Percentiles rank a stretch among this genome's conserved stretches.
These are phyloP conservation scores for Diplodus sargus DNA, from an alignment of 2,797 vertebrate species.

Conservation along the genomic window DNA sequence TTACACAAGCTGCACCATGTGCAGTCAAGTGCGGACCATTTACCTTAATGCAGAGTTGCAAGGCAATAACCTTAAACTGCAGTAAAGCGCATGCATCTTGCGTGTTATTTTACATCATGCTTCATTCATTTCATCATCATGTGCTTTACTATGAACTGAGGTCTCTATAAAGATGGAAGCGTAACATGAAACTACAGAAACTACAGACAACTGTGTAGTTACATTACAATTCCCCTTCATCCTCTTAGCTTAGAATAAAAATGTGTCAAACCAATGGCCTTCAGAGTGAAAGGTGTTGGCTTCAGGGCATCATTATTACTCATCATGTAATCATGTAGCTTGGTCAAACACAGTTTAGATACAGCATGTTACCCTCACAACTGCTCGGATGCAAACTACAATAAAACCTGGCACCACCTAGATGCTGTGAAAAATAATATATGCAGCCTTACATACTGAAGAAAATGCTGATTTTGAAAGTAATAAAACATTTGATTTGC, in stretches of 20 bases:
- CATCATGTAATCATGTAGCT: too few species aligned
- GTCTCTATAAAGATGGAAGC: not conserved
- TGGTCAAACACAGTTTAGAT: not conserved
- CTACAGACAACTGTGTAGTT: not conserved
- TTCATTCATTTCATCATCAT: not conserved
- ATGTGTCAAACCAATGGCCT: not conserved
- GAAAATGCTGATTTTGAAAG: not conserved
- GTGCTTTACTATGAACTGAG: not conserved
- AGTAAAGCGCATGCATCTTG: not conserved
- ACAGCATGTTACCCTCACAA: not conserved
- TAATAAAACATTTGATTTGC: not conserved
- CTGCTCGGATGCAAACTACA: not conserved
- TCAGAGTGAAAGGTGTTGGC: not conserved
- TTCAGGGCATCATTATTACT: not conserved
- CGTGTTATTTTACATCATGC: not conserved
- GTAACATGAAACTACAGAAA: not conserved
- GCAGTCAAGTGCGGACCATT: not conserved
- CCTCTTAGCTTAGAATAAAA: not conserved
- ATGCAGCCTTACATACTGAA: not conserved
- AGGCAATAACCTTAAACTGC: not conserved
- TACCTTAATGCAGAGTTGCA: not conserved
- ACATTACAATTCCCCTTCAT: not conserved
- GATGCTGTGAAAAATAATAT: not conserved
- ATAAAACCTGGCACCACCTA: not conserved
- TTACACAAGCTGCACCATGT: not conserved